Evolutionary conservation across 2,797 vertebrate genomes (phyloP).

Genomic region (Gadopsis bispinosus): DNA sequence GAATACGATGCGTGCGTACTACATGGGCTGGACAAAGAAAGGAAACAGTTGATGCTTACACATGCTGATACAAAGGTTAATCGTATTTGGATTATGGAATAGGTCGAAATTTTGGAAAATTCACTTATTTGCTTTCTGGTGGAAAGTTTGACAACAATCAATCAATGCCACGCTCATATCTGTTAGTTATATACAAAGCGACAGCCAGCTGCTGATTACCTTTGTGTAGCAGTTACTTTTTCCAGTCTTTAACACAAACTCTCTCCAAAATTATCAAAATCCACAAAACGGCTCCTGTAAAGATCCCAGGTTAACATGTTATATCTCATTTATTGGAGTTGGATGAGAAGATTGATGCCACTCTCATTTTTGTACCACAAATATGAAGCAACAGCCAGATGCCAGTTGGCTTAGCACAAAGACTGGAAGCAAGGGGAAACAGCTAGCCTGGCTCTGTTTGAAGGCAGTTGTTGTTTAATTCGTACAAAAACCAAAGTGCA

Average conservation of each 20-base stretch:
- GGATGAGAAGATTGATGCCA: too few relatives aligned
- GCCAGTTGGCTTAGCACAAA: too few relatives aligned
- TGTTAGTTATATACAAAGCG: not conserved
- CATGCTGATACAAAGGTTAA: not conserved
- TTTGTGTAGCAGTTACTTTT: too few relatives aligned
- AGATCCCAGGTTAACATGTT: not conserved
- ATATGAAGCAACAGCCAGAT: too few relatives aligned
- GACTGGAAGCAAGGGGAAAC: too few relatives aligned
- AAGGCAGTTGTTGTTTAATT: not conserved
- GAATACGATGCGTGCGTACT: not conserved
- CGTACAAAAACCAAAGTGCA: not conserved
- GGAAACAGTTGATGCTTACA: not conserved
- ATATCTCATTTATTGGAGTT: not conserved
- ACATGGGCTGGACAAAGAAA: not conserved
- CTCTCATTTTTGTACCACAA: too few relatives aligned
- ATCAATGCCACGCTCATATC: not conserved
- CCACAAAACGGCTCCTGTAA: not conserved
- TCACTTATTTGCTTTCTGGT: not conserved
- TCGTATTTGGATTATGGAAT: not conserved
- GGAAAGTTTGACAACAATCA: not conserved
- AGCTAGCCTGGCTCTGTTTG: too few relatives aligned
- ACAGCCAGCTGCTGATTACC: not conserved
- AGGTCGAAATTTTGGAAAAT: not conserved
- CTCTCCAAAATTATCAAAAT: too few relatives aligned
- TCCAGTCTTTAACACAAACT: not conserved